Conservation (phyloP, 1,140 invertebrate species). For the Diorhabda carinulata region DNA sequence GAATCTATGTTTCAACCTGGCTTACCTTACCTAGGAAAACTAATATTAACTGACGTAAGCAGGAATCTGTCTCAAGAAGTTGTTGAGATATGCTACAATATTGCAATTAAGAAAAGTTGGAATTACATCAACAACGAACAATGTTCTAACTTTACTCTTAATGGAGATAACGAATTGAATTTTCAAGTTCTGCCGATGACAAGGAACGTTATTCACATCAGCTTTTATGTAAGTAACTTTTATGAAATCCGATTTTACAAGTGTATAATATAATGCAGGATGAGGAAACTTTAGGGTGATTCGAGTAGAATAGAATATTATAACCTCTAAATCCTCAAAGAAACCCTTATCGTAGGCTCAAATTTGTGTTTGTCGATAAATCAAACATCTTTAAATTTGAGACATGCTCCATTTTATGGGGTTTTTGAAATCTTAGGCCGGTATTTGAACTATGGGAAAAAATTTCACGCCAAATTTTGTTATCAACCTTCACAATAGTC, state of each 20-base stretch:
- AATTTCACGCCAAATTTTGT: too few species aligned
- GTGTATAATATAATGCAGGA: too few species aligned
- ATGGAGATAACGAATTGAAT: conserved; percentile 6
- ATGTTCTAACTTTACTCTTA: conserved; percentile 35
- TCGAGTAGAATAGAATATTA: background rate
- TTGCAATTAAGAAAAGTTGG: conserved; percentile 43
- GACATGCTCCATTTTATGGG: too few species aligned
- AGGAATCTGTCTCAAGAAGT: conserved; percentile 30
- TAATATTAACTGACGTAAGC: conserved; percentile 36
- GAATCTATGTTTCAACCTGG: conserved; percentile 57
- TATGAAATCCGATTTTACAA: too few species aligned
- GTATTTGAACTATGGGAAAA: too few species aligned
- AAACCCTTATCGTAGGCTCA: background rate
- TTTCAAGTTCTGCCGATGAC: conserved; percentile 35
- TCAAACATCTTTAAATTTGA: too few species aligned
- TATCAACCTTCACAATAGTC: too few species aligned
- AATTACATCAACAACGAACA: conserved; percentile 38
- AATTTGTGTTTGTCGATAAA: too few species aligned
- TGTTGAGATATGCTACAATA: conserved; percentile 42
- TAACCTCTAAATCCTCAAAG: background rate
- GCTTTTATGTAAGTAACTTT: conserved; percentile 30
- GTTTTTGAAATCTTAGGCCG: too few species aligned
- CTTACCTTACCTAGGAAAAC: conserved; percentile 57
- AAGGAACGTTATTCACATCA: conserved; percentile 37
- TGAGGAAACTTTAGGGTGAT: background rate